Evolutionary conservation across 2,888 invertebrate species (phyloP).

Genomic region (Cinara cedri): DNA sequence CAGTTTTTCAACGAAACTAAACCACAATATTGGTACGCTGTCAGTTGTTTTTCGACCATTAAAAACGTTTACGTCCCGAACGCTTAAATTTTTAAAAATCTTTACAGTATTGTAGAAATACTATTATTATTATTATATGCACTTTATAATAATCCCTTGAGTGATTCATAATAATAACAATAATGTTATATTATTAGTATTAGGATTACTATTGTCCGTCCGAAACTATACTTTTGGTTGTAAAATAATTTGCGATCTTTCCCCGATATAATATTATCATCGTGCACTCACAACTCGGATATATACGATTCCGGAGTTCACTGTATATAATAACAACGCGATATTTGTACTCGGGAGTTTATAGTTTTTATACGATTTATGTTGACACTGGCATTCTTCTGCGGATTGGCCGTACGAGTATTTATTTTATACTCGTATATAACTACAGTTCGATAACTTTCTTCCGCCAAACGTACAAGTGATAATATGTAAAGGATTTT

Average conservation of each 20-base stretch:
- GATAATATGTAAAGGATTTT: not conserved
- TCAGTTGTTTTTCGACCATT: not conserved
- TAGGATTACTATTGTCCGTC: not conserved
- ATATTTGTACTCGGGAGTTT: not conserved
- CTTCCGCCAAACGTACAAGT: not conserved
- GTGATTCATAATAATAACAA: not conserved
- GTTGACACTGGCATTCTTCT: not conserved
- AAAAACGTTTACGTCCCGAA: not conserved
- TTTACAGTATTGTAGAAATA: not conserved
- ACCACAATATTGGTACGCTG: too few species aligned
- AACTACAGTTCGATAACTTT: not conserved
- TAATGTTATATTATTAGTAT: not conserved
- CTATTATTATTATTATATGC: not conserved
- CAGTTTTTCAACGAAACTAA: too few species aligned
- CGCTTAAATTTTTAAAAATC: not conserved
- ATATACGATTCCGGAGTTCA: constrained; percentile 10
- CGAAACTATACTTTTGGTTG: not conserved
- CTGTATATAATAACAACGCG: not conserved
- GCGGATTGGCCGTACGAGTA: too few species aligned
- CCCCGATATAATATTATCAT: not conserved
- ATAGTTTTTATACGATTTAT: constrained; percentile 22
- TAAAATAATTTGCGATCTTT: constrained; percentile 3
- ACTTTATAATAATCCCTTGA: too few species aligned
- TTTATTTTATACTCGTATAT: too few species aligned
- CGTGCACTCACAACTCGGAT: not conserved